Base-by-base conservation (phyloP, 2,113 vertebrate species). In the Tragelaphus strepsiceros region DNA sequence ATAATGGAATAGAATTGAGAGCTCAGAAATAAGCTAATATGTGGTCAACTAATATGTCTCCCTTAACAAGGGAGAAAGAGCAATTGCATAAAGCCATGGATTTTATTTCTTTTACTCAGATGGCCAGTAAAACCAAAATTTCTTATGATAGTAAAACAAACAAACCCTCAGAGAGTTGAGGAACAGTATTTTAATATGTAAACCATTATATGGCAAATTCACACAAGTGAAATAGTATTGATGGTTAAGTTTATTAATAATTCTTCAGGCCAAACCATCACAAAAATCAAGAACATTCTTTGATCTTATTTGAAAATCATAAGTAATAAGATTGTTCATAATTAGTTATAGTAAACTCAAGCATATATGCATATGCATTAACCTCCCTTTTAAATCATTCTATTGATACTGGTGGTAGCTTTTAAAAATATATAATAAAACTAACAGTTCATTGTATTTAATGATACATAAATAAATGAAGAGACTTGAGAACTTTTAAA, bases 21-120 rank as follows among this genome's bases (percentile, higher is more conserved):
- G 3, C 32, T 83, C 80, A 83, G 32, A n/a, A 83, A 82, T 54
- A 82, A 54, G 24, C 12, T 21, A 32, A 83, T 35, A 35, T 54
- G 19, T 54, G 19, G 32, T 54, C 21, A 83, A 24, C 51, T 35
- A 35, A 83, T 54, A 82, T 54, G 10, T 74, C 67, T 74, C 10
- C 10, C n/a, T 54, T 83, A 53, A 35, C 19, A 83, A 54, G 6
- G 80, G 32, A 35, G 12, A 53, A 24, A 91, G 49, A 97, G 58
- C 30, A 90, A 12, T 51, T 46, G 43, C 28, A 77, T 80, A 71
- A 94, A 96, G 0, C 10, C 74, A 4, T 21, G 30, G 22, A 6
- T 97, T 96, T 46, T 90, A 1, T 77, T 93, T 49, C 56, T 95
- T 90, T 92, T 51, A 94, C 93, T 97, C 10, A 78, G 5, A 91